These are phyloP conservation scores for Triplophysa dalaica DNA, from an alignment of 2,113 vertebrate species.

Conservation along the genomic window DNA sequence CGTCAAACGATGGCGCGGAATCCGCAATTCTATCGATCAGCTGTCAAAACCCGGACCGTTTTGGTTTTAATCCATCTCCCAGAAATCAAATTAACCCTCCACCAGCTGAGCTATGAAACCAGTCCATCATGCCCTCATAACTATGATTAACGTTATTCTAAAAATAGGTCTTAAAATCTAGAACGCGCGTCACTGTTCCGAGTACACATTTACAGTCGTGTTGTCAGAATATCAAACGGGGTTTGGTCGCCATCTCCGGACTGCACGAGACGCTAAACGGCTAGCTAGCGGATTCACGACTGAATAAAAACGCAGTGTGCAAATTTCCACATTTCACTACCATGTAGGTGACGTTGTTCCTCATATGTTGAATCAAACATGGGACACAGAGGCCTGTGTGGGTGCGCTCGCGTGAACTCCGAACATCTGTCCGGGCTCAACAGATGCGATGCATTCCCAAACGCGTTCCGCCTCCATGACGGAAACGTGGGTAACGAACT, in stretches of 20 bases:
- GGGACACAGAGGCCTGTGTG: neutral
- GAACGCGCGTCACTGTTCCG: neutral
- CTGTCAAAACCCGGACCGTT: neutral
- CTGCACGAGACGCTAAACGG: slow-evolving; percentile 2
- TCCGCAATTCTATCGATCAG: slow-evolving; percentile 31
- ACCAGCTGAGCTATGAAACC: neutral
- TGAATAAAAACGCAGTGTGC: too few relatives aligned
- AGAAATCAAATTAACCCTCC: slow-evolving; percentile 1
- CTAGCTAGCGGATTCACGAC: neutral
- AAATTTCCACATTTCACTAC: neutral
- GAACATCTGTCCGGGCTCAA: slow-evolving; percentile 25
- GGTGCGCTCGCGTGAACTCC: neutral
- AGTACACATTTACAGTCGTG: neutral
- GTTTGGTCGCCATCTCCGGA: slow-evolving; percentile 3
- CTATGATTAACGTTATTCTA: neutral
- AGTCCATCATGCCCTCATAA: slow-evolving; percentile 8
- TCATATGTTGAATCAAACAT: neutral
- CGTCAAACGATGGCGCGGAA: neutral
- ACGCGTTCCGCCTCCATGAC: neutral
- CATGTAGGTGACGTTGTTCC: neutral
- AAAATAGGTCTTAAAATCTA: neutral
- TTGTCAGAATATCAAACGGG: neutral
- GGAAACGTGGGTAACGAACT: neutral
- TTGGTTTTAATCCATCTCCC: slow-evolving; percentile 8
- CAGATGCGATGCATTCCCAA: slow-evolving; percentile 9